Evolutionary conservation across 1,140 invertebrate genomes (phyloP).

Genomic region (Drosophila melanogaster): DNA sequence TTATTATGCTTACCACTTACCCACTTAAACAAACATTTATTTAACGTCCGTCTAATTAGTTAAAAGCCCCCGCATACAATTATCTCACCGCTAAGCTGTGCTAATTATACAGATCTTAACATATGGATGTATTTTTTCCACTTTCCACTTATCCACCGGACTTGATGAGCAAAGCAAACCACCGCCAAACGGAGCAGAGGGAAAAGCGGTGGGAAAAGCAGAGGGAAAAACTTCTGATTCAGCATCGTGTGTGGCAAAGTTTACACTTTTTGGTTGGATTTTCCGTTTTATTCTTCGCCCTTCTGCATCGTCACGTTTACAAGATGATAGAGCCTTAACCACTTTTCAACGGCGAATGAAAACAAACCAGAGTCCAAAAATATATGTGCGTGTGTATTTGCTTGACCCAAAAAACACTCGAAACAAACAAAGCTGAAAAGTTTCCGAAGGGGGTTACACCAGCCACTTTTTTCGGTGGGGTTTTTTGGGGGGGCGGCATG

Average conservation of each 20-base stretch:
- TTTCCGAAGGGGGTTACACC: constrained; percentile 36
- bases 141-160: constrained; percentile 30
- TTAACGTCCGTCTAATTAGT: constrained; percentile 32
- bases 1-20: background rate
- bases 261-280: constrained; percentile 24
- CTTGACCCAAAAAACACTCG: constrained; percentile 66
- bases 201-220: constrained; percentile 15
- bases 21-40: constrained; percentile 17
- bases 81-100: constrained; percentile 55
- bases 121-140: constrained; percentile 6
- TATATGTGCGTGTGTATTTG: constrained; percentile 40
- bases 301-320: constrained; percentile 77
- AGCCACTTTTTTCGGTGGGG: constrained; percentile 14
- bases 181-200: constrained; percentile 26
- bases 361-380: constrained; percentile 45
- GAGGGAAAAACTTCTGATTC: constrained; percentile 24
- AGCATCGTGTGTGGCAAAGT: constrained; percentile 28
- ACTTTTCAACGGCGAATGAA: constrained; percentile 66
- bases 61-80: constrained; percentile 27
- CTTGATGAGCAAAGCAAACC: constrained; percentile 39
- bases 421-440: constrained; percentile 68
- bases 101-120: constrained; percentile 53
- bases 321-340: constrained; percentile 80
- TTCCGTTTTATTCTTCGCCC: constrained; percentile 34
- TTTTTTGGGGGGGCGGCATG: constrained; percentile 1